Conservation (phyloP, 2,113 vertebrate genomes). For the Pteropus alecto region DNA sequence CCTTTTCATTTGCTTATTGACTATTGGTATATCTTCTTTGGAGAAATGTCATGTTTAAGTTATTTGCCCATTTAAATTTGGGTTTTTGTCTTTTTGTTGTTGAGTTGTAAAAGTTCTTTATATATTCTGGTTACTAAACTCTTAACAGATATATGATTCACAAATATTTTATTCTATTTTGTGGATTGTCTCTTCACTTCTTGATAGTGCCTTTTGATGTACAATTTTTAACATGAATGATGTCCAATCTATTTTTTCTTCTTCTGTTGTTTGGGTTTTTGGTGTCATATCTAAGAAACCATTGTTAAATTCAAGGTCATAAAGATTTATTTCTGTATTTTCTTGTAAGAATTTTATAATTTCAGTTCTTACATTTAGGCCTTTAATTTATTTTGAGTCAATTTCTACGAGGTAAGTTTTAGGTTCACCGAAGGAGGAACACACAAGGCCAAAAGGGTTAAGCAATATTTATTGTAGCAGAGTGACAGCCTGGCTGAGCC, state of each 20-base stretch:
- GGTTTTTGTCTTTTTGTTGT: neutral
- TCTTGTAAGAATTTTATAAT: neutral
- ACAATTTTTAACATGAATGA: neutral
- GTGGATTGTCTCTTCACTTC: neutral
- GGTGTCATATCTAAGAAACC: neutral
- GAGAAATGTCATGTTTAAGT: neutral
- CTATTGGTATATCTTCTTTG: neutral
- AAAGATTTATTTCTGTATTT: neutral
- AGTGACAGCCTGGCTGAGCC: too few relatives aligned
- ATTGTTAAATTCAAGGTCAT: neutral
- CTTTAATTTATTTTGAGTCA: neutral
- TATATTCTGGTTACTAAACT: neutral
- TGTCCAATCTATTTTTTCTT: neutral
- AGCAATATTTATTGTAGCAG: too few relatives aligned
- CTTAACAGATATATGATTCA: neutral
- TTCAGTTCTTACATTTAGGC: neutral
- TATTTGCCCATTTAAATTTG: neutral
- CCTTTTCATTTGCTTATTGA: neutral
- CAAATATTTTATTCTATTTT: neutral
- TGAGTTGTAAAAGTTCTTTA: neutral
- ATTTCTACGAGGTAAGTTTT: neutral
- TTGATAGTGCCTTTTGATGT: neutral
- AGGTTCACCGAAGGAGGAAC: too few relatives aligned
- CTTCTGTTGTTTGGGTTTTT: neutral
- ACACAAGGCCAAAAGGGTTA: too few relatives aligned